Conservation (phyloP, 2,888 invertebrate species). For the Tanytarsus gracilentus region DNA sequence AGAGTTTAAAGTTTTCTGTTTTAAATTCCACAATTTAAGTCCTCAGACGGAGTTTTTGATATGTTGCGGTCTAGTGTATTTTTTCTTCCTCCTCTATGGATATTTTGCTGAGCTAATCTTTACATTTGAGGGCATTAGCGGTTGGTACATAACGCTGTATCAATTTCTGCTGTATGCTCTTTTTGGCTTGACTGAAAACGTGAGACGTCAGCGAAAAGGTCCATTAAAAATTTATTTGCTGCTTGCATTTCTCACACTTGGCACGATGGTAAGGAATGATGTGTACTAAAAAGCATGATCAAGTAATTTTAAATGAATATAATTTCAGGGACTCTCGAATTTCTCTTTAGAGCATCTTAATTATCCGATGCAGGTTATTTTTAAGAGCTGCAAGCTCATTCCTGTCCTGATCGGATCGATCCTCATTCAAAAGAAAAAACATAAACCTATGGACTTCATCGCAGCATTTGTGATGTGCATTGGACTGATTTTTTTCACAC, state of each 20-base stretch:
- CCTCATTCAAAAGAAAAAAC: constrained; percentile 80
- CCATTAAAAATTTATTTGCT: constrained; percentile 71
- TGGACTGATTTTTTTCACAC: constrained; percentile 82
- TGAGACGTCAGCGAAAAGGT: constrained; percentile 60
- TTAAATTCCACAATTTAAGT: constrained; percentile 38
- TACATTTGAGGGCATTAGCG: constrained; percentile 77
- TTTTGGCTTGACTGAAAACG: constrained; percentile 69
- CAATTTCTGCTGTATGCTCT: constrained; percentile 81
- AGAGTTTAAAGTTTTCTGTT: constrained; percentile 56
- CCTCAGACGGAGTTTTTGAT: constrained; percentile 56
- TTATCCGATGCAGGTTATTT: constrained; percentile 95
- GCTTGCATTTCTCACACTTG: constrained; percentile 78
- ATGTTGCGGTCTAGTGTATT: constrained; percentile 71
- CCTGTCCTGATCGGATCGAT: constrained; percentile 93
- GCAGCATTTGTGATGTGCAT: constrained; percentile 81
- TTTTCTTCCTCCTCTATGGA: constrained; percentile 83
- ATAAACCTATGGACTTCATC: constrained; percentile 71
- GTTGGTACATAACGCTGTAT: constrained; percentile 84
- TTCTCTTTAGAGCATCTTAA: constrained; percentile 88
- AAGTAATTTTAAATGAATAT: background rate
- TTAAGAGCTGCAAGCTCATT: constrained; percentile 94
- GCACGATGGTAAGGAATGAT: constrained; percentile 60
- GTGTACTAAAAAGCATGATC: background rate
- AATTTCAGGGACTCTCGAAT: constrained; percentile 67
- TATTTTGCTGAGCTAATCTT: constrained; percentile 89